Evolutionary conservation across 2,888 invertebrate genomes (phyloP).

Genomic region (Drosophila conformis): DNA sequence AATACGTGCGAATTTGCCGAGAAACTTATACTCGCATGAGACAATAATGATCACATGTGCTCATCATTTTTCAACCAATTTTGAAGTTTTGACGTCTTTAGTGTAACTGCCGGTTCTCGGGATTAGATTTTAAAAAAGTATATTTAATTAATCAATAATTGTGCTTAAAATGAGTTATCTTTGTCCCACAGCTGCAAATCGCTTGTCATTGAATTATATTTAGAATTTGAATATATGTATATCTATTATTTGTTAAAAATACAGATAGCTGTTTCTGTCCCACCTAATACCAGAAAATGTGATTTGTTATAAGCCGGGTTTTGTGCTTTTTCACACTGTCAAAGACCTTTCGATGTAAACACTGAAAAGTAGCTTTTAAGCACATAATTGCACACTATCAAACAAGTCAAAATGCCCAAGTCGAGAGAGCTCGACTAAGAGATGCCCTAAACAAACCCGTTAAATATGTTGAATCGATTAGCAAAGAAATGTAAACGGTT

Average conservation of each 20-base stretch:
- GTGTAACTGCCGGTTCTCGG: conserved; percentile 1
- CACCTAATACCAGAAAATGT: not conserved
- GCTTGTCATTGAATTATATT: not conserved
- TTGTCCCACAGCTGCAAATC: not conserved
- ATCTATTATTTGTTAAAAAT: not conserved
- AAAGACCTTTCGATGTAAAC: conserved; percentile 49
- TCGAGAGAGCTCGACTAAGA: not conserved
- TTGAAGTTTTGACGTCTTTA: conserved; percentile 1
- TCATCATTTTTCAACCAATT: conserved; percentile 26
- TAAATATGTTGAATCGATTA: not conserved
- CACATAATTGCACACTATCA: conserved; percentile 35
- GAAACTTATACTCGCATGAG: conserved; percentile 21
- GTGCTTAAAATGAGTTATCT: not conserved
- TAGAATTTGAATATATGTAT: not conserved
- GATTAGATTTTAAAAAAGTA: conserved; percentile 1
- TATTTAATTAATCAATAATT: conserved; percentile 13
- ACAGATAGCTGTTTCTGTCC: too few relatives aligned
- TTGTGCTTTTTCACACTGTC: conserved; percentile 35
- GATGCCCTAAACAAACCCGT: not conserved
- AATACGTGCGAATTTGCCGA: conserved; percentile 60
- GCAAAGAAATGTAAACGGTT: not conserved
- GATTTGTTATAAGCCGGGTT: not conserved
- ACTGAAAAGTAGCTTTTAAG: conserved; percentile 42
- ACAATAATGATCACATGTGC: conserved; percentile 27
- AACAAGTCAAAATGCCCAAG: not conserved